Percentiles rank a stretch among this genome's conserved stretches.
These are phyloP conservation scores for Atta colombica DNA, from an alignment of 1,140 invertebrate species.

Conservation along the genomic window DNA sequence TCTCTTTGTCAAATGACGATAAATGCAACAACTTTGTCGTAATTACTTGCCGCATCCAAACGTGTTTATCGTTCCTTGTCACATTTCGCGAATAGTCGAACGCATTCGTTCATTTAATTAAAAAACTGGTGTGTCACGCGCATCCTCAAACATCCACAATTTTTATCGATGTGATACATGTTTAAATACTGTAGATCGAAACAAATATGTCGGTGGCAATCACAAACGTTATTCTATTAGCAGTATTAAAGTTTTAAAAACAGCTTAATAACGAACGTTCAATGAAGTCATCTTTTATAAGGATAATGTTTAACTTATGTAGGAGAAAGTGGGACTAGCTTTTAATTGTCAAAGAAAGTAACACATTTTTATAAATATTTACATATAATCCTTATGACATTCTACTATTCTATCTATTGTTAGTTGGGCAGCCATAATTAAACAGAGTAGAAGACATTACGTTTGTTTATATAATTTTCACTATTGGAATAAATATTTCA, in stretches of 20 bases:
- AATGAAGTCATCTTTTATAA: background rate
- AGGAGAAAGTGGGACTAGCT: no score
- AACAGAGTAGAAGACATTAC: no score
- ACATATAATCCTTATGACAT: no score
- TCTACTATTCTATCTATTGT: no score
- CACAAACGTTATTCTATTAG: slow-evolving; percentile 30
- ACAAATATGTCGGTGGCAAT: slow-evolving; percentile 7
- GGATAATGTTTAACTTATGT: background rate
- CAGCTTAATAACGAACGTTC: background rate
- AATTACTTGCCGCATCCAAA: slow-evolving; percentile 36
- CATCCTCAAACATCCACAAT: slow-evolving; percentile 25
- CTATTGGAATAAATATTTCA: no score
- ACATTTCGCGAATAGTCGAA: slow-evolving; percentile 33
- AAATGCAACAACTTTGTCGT: slow-evolving; percentile 50
- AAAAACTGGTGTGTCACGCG: background rate
- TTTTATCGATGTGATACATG: slow-evolving; percentile 23
- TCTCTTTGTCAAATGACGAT: slow-evolving; percentile 52
- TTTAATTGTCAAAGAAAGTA: no score
- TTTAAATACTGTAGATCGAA: background rate
- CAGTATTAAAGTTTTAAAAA: slow-evolving; percentile 31
- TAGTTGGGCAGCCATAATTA: no score
- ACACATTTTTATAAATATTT: no score
- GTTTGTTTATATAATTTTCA: no score
- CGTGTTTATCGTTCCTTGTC: slow-evolving; percentile 45
- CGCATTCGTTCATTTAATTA: slow-evolving; percentile 50